Evolutionary conservation across 1,140 invertebrate species (phyloP).

Genomic region (Ceratoteleas bidentatus): DNA sequence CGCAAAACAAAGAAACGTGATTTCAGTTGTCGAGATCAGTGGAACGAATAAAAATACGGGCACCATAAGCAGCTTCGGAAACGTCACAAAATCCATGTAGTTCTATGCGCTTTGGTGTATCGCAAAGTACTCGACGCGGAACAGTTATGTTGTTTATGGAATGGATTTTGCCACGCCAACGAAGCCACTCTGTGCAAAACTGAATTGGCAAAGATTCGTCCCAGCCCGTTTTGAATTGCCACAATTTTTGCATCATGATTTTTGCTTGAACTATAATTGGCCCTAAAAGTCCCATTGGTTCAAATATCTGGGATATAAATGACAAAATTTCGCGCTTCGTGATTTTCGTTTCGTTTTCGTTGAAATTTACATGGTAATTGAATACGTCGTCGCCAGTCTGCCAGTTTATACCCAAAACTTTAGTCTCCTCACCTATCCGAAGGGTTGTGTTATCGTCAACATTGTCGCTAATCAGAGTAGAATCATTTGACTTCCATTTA

Average conservation of each 20-base stretch:
- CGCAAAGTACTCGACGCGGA: not conserved
- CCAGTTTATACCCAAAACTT: slow-evolving; percentile 10
- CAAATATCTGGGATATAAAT: slow-evolving; percentile 51
- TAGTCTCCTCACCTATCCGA: too few species aligned
- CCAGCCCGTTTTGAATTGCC: slow-evolving; percentile 69
- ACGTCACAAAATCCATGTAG: too few species aligned
- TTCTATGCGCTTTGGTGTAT: slow-evolving; percentile 55
- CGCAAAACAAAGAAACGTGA: not conserved
- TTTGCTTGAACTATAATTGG: slow-evolving; percentile 51
- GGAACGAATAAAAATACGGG: slow-evolving; percentile 18
- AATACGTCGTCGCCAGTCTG: not conserved
- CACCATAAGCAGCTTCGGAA: not conserved
- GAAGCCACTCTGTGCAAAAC: slow-evolving; percentile 15
- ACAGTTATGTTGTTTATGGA: not conserved
- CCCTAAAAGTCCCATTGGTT: slow-evolving; percentile 12
- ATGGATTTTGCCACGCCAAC: not conserved
- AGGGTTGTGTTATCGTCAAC: too few species aligned
- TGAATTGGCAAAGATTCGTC: slow-evolving; percentile 68
- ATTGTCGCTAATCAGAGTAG: too few species aligned
- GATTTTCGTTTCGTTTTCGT: not conserved
- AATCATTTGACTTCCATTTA: slow-evolving; percentile 70
- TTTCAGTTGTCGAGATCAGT: too few species aligned
- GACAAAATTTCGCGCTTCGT: slow-evolving; percentile 42
- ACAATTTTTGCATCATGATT: slow-evolving; percentile 71
- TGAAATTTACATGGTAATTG: not conserved